Base-by-base conservation (phyloP, 2,113 vertebrate genomes). In the Myotis lucifugus region DNA sequence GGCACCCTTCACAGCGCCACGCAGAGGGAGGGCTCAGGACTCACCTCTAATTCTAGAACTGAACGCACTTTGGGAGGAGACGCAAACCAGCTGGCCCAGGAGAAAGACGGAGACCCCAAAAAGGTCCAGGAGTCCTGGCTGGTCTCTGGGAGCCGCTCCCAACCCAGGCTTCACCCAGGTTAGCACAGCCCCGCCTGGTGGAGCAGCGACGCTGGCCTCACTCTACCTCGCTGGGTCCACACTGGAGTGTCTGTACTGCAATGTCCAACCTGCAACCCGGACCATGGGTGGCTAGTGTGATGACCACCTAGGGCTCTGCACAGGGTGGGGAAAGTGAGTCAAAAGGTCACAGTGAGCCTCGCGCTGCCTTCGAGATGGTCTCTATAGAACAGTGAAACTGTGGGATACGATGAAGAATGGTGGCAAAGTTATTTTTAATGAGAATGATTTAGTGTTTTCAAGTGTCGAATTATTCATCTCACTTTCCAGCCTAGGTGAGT, bases 61-160 rank as follows among this genome's bases (percentile, higher is more conserved):
- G 56, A 25, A 25, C 3, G 19, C 56, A 88, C 78, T 96, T 92
- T 92, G 88, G 85, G 40, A 92, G 64, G 91, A 82, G 72, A 37
- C 10, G 27, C 40, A 42, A 76, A 61, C 70, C 52, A 67, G 72
- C 48, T 78, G 91, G 34, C 77, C 88, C 81, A 25, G 13, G 34
- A 93, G n/a, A 88, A 90, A 73, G 64, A 90, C 90, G 59, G 29
- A 32, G 72, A 91, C 70, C 83, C 48, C 34, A 25, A 73, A 83
- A 81, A 48, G 8, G 34, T 70, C 78, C 90, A 82, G 82, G 92
- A 78, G 64, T 27, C 64, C 67, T 25, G 78, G 64, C 2, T 46
- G 59, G 59, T 74, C 61, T 77, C 77, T 50, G 83, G 72, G 70
- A 88, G 66, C 5, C 25, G 56, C 18, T 56, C 46, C 15, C 59